Evolutionary conservation across 2,113 vertebrate genomes (phyloP).

Genomic region (Naja naja): DNA sequence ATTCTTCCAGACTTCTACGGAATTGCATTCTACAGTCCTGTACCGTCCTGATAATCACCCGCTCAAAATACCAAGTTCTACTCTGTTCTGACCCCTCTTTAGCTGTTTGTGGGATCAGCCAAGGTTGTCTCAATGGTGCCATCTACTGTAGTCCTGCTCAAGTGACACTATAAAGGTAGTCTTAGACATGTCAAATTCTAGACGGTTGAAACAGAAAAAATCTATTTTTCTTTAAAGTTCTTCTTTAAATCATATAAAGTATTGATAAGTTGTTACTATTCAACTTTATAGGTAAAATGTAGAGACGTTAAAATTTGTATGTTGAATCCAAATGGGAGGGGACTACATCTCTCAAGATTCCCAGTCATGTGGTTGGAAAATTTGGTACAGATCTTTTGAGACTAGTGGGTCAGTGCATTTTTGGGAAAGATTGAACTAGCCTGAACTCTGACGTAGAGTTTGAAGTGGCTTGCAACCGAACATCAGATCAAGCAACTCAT

Average conservation of each 20-base stretch:
- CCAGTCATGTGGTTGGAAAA: not conserved
- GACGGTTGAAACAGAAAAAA: not conserved
- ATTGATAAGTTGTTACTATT: not conserved
- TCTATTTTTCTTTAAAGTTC: not conserved
- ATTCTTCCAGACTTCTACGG: not conserved
- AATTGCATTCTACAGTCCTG: not conserved
- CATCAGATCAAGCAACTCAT: not conserved
- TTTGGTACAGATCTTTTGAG: not conserved
- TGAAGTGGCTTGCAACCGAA: not conserved
- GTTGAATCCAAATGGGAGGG: not conserved
- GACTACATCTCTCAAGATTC: not conserved
- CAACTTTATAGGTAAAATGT: not conserved
- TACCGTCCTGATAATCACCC: not conserved
- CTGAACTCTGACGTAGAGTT: not conserved
- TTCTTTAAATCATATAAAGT: not conserved
- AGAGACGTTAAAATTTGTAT: not conserved
- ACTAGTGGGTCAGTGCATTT: not conserved
- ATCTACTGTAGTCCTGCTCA: not conserved
- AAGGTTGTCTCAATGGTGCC: not conserved
- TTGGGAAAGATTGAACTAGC: not conserved
- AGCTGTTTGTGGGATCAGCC: not conserved
- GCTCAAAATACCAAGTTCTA: not conserved
- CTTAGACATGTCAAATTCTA: not conserved
- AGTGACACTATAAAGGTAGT: not conserved
- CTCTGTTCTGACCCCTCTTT: not conserved